Percentiles rank a stretch among this genome's conserved stretches.
phyloP scores from a whole-genome alignment of 2,888 invertebrate species.

The Spisula solida region DNA sequence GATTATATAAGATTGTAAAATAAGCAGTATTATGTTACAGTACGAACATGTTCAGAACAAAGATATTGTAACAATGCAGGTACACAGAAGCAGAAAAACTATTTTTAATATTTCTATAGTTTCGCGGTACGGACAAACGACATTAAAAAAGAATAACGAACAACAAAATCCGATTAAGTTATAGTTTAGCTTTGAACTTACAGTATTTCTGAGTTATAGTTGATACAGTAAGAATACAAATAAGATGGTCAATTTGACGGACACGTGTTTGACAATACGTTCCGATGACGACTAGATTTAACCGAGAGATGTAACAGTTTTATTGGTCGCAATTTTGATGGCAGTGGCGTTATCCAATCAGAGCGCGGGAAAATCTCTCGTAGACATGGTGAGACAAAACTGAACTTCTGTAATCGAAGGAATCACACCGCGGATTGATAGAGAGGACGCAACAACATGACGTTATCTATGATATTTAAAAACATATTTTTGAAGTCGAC shows the following conservation, averaged over 20 bases:
- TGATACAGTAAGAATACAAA: neutral
- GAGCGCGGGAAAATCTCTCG: neutral
- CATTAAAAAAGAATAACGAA: too few relatives aligned
- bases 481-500: too few relatives aligned
- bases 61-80: too few relatives aligned
- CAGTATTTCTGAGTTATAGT: too few relatives aligned
- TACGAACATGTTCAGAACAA: too few relatives aligned
- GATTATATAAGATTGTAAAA: too few relatives aligned
- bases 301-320: neutral
- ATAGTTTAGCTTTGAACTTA: too few relatives aligned
- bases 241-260: neutral
- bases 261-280: neutral
- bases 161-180: too few relatives aligned
- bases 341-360: constrained; percentile 3
- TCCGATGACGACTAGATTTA: neutral
- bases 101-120: too few relatives aligned
- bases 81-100: too few relatives aligned
- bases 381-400: constrained; percentile 13
- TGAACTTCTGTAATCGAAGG: neutral
- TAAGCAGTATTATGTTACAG: too few relatives aligned
- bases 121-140: too few relatives aligned
- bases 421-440: neutral
- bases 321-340: constrained; percentile 13
- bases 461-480: neutral
- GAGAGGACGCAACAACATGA: neutral